phyloP scores from a whole-genome alignment of 1,140 invertebrate species.

The Procambarus clarkii region DNA sequence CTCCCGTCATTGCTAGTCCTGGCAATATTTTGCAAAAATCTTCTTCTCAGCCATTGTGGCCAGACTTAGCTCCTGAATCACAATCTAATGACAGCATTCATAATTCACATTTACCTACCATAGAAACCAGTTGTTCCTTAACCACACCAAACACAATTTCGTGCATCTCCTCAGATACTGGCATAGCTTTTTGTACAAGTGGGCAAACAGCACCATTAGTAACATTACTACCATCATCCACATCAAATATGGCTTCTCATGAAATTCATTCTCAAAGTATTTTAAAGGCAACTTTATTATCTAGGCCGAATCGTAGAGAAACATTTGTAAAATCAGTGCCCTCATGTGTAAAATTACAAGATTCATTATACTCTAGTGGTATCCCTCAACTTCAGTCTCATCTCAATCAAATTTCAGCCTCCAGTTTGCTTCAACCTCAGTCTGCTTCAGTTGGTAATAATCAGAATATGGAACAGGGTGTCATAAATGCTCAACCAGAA shows the following conservation, averaged over 20 bases:
- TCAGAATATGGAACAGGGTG: not conserved
- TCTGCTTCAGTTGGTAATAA: too few species aligned
- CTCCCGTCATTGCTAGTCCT: not conserved
- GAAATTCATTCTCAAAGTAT: conserved; percentile 24
- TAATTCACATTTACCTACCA: not conserved
- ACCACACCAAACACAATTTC: not conserved
- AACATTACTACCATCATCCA: not conserved
- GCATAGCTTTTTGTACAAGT: not conserved
- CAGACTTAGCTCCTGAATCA: not conserved
- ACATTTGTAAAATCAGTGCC: not conserved
- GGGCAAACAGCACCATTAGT: not conserved
- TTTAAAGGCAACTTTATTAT: conserved; percentile 47
- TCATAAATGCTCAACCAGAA: not conserved
- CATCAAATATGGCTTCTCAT: not conserved
- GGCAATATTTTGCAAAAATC: not conserved
- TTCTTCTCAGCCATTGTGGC: not conserved
- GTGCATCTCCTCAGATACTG: not conserved
- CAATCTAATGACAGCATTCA: not conserved
- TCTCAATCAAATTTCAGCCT: not conserved
- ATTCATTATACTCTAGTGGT: not conserved
- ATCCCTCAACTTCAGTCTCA: not conserved
- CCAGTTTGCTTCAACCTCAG: not conserved
- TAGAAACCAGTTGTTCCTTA: not conserved
- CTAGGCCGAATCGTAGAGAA: conserved; percentile 22
- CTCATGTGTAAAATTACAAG: not conserved